Evolutionary conservation across 2,797 vertebrate species (phyloP).

Genomic region (Sebastes kiyomatsui): DNA sequence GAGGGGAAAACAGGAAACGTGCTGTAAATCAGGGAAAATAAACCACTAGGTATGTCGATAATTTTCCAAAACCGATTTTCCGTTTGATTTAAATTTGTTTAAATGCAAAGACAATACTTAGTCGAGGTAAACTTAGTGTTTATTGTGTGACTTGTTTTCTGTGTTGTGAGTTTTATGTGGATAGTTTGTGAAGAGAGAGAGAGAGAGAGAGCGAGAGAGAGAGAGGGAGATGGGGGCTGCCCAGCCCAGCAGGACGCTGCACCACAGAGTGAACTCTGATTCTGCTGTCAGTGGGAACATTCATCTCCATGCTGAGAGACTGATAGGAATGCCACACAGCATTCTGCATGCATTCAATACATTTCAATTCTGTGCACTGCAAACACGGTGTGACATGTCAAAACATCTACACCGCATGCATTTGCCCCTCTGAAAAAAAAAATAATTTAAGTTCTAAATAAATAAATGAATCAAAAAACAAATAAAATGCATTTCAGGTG

Average conservation of each 20-base stretch:
- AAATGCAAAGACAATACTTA: slow-evolving; percentile 21
- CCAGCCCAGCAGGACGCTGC: slow-evolving; percentile 65
- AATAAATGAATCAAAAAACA: slow-evolving; percentile 8
- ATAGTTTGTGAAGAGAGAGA: slow-evolving; percentile 20
- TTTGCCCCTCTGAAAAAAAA: not conserved
- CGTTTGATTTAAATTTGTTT: slow-evolving; percentile 29
- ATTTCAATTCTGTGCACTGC: slow-evolving; percentile 46
- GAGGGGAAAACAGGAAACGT: slow-evolving; percentile 39
- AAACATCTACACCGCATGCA: slow-evolving; percentile 36
- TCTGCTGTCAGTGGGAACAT: slow-evolving; percentile 72
- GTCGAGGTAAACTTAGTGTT: slow-evolving; percentile 6
- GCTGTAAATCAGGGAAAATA: slow-evolving; percentile 30
- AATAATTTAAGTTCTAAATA: slow-evolving; percentile 31
- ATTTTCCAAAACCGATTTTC: slow-evolving; percentile 33
- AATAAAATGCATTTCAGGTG: slow-evolving; percentile 40
- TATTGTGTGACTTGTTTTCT: slow-evolving; percentile 20
- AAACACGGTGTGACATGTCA: slow-evolving; percentile 49
- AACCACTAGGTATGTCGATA: slow-evolving; percentile 20
- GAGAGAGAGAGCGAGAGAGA: slow-evolving; percentile 11
- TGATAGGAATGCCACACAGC: slow-evolving; percentile 80
- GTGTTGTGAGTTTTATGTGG: slow-evolving; percentile 23
- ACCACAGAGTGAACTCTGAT: slow-evolving; percentile 77
- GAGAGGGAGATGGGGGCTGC: slow-evolving; percentile 27
- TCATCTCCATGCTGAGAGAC: slow-evolving; percentile 71
- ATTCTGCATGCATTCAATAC: slow-evolving; percentile 64